phyloP scores from a whole-genome alignment of 2,888 invertebrate species.

The Drosophila merina region DNA sequence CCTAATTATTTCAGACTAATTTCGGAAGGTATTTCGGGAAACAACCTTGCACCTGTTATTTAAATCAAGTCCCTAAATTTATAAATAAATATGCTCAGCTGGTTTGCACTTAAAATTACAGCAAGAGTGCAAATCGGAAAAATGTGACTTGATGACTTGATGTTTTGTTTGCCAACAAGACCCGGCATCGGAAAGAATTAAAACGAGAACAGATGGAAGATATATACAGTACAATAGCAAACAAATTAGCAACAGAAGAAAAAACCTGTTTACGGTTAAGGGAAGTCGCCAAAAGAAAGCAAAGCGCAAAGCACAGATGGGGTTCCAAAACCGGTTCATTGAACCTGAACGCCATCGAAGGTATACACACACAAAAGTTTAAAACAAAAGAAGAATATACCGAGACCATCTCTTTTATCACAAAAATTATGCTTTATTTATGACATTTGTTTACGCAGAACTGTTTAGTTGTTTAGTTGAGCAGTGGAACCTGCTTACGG shows the following conservation, averaged over 20 bases:
- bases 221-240: conserved; percentile 3
- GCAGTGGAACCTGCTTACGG: conserved; percentile 55
- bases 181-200: conserved; percentile 24
- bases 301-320: conserved; percentile 33
- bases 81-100: conserved; percentile 11
- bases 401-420: conserved; percentile 52
- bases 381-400: conserved; percentile 8
- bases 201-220: conserved; percentile 5
- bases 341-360: conserved; percentile 49
- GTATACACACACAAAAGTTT: conserved; percentile 12
- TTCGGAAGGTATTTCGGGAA: background rate
- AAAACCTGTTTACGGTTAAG: conserved; percentile 58
- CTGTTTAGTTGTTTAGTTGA: conserved; percentile 38
- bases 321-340: conserved; percentile 66
- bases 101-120: conserved; percentile 53
- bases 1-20: conserved; percentile 4
- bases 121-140: conserved; percentile 41
- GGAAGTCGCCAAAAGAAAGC: conserved; percentile 39
- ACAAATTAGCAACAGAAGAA: conserved; percentile 33
- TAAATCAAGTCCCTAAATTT: conserved; percentile 12
- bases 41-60: conserved; percentile 24
- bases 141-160: conserved; percentile 51
- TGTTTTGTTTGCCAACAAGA: conserved; percentile 26
- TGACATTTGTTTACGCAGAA: conserved; percentile 30
- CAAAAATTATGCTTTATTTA: conserved; percentile 49